Conservation (phyloP, 2,797 vertebrate species). For the Allobates femoralis region DNA sequence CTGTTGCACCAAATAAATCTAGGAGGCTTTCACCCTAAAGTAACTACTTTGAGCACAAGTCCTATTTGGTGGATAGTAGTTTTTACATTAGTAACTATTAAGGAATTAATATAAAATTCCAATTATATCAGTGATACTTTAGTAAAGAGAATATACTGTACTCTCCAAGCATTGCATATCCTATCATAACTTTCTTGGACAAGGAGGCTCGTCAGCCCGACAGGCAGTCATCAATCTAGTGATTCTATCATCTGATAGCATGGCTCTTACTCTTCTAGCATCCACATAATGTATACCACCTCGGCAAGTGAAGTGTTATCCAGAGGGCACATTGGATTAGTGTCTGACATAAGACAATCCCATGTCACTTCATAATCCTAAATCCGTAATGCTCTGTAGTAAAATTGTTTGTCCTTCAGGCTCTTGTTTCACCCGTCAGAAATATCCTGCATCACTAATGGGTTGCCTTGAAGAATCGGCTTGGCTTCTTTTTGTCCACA, state of each 20-base stretch:
- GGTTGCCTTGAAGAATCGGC: background rate
- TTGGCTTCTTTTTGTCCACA: too few species aligned
- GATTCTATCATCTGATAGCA: background rate
- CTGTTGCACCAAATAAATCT: conserved; percentile 50
- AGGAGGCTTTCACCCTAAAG: background rate
- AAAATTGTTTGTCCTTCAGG: background rate
- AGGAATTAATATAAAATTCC: background rate
- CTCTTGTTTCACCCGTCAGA: background rate
- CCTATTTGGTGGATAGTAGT: background rate
- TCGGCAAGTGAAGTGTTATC: too few species aligned
- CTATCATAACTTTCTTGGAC: too few species aligned
- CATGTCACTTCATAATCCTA: background rate
- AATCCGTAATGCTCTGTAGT: background rate
- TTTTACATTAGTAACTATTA: background rate
- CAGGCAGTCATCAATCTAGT: background rate
- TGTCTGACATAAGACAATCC: background rate
- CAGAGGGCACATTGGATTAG: background rate
- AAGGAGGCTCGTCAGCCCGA: too few species aligned
- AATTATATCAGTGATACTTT: too few species aligned
- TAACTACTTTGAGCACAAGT: background rate
- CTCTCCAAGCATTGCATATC: too few species aligned
- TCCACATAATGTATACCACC: background rate
- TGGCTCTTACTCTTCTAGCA: background rate
- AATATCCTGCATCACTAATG: background rate
- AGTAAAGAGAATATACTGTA: too few species aligned